These are phyloP conservation scores for Plagodis pulveraria DNA, from an alignment of 2,888 invertebrate genomes.

Conservation along the genomic window DNA sequence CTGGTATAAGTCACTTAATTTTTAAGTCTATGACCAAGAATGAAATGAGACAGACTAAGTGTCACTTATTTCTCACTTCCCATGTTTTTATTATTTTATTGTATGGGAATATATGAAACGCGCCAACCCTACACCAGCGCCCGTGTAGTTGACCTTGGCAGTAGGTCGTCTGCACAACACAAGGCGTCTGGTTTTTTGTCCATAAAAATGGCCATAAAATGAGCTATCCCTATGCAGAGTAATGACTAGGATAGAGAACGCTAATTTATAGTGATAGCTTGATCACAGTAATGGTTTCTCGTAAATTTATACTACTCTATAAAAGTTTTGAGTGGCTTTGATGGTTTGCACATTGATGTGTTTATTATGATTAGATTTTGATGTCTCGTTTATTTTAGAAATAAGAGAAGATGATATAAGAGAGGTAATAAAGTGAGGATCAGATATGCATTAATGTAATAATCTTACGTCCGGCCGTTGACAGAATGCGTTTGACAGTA, in stretches of 20 bases:
- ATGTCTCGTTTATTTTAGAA: neutral
- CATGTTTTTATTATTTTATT: no score
- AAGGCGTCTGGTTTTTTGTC: slow-evolving; percentile 55
- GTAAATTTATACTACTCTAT: slow-evolving; percentile 21
- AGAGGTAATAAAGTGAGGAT: neutral
- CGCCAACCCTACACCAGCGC: slow-evolving; percentile 20
- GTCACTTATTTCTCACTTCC: no score
- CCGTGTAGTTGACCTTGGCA: slow-evolving; percentile 52
- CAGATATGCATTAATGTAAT: no score
- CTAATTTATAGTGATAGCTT: slow-evolving; percentile 24
- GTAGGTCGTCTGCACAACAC: slow-evolving; percentile 50
- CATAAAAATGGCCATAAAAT: slow-evolving; percentile 60
- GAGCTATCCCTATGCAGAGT: slow-evolving; percentile 48
- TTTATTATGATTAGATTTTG: slow-evolving; percentile 4
- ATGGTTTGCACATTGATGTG: slow-evolving; percentile 11
- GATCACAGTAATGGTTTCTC: slow-evolving; percentile 19
- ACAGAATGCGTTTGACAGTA: no score
- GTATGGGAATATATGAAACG: neutral
- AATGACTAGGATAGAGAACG: slow-evolving; percentile 35
- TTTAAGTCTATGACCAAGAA: no score
- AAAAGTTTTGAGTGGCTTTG: slow-evolving; percentile 24
- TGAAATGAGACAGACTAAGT: no score
- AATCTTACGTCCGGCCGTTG: no score
- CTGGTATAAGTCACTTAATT: no score
- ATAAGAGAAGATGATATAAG: neutral